Evolutionary conservation across 1,140 invertebrate species (phyloP).

Genomic region (Bilobella aurantiaca): DNA sequence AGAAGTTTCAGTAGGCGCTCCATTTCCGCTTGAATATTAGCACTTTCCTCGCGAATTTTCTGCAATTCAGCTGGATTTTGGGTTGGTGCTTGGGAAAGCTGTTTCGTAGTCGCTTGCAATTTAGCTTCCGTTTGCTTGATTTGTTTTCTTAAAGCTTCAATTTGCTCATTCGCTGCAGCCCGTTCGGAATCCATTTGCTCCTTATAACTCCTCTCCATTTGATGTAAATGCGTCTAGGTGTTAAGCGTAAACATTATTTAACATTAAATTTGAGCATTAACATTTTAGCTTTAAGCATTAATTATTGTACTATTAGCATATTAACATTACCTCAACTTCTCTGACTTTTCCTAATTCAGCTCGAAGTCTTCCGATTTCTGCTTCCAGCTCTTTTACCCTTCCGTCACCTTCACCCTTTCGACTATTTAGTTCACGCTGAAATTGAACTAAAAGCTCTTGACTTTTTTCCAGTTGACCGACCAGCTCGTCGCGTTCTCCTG

Average conservation of each 20-base stretch:
- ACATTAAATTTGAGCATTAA: neutral
- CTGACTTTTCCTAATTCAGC: neutral
- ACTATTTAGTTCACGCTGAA: conserved; percentile 64
- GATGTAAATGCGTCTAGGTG: neutral
- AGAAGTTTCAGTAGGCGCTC: conserved; percentile 81
- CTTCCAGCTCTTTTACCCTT: conserved; percentile 6
- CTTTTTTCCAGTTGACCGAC: conserved; percentile 81
- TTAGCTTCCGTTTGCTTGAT: conserved; percentile 16
- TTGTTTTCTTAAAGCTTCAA: conserved; percentile 30
- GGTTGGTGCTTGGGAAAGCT: neutral
- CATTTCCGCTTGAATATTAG: conserved; percentile 69
- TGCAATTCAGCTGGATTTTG: conserved; percentile 2
- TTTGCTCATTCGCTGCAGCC: conserved; percentile 30
- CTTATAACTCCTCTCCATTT: conserved; percentile 6
- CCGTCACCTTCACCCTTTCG: conserved; percentile 3
- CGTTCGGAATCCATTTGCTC: conserved; percentile 3
- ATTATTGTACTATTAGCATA: neutral
- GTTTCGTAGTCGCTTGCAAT: neutral
- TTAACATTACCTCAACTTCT: conserved; percentile 15
- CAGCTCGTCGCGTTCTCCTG: conserved; percentile 71
- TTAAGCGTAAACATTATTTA: too few species aligned
- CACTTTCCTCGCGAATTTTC: conserved; percentile 11
- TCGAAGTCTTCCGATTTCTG: conserved; percentile 13
- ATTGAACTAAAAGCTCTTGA: conserved; percentile 82
- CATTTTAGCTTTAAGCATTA: neutral